These are phyloP conservation scores for Anniella stebbinsi DNA, from an alignment of 2,797 vertebrate species.

Conservation along the genomic window DNA sequence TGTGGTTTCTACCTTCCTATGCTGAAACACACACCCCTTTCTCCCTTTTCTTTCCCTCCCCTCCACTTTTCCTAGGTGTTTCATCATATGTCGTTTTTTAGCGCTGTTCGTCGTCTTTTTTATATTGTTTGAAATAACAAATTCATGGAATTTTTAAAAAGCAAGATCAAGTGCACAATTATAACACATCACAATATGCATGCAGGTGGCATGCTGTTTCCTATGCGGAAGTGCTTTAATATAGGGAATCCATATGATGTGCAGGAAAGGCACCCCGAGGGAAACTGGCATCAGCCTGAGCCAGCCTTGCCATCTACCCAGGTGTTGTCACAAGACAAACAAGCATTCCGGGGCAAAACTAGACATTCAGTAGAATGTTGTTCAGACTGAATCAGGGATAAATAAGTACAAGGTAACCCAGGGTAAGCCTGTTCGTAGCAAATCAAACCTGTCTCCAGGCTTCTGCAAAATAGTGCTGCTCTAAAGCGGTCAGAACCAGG, in stretches of 20 bases:
- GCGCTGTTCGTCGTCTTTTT: neutral
- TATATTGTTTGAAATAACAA: neutral
- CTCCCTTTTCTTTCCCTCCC: neutral
- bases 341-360: slow-evolving; percentile 8
- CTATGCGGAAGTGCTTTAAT: neutral
- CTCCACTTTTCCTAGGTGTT: neutral
- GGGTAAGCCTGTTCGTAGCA: neutral
- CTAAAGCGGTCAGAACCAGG: neutral
- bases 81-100: neutral
- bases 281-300: slow-evolving; percentile 14
- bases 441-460: neutral
- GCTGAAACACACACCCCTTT: no score
- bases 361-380: slow-evolving; percentile 6
- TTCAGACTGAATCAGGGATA: slow-evolving; percentile 1
- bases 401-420: neutral
- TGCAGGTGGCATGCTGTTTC: neutral
- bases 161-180: neutral
- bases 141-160: neutral
- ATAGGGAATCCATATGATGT: neutral
- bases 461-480: neutral
- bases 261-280: neutral
- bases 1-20: no score
- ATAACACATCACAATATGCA: neutral
- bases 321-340: slow-evolving; percentile 7
- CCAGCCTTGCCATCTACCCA: slow-evolving; percentile 7